A percentile compares a stretch with the other conserved stretches of the same genome.
Evolutionary conservation across 2,888 invertebrate genomes (phyloP).

Genomic region (Acronicta aceris): DNA sequence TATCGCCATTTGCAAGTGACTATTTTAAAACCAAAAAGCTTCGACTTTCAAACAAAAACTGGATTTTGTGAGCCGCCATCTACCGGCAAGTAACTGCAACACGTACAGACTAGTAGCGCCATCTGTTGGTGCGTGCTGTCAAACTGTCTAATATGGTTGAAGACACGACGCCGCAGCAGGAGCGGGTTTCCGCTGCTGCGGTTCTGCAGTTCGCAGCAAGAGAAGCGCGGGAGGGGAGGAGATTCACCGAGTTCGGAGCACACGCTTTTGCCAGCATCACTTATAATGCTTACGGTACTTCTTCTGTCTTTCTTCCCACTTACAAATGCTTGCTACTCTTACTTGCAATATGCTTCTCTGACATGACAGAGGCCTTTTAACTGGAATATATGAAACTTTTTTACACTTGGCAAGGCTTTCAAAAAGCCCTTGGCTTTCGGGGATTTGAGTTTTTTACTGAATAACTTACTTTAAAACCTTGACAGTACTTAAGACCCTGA

Average conservation of each 20-base stretch:
- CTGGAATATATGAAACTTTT: no score
- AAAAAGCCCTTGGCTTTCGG: no score
- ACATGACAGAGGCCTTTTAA: no score
- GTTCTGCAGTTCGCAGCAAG: constrained; percentile 83
- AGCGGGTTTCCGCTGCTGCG: constrained; percentile 81
- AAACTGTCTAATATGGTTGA: constrained; percentile 76
- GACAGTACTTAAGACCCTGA: no score
- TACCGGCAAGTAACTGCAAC: constrained; percentile 7
- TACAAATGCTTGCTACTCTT: background rate
- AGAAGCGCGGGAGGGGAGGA: constrained; percentile 81
- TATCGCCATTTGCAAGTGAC: constrained; percentile 50
- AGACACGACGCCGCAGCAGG: constrained; percentile 70
- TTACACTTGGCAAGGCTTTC: no score
- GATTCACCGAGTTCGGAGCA: constrained; percentile 81
- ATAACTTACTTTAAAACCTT: no score
- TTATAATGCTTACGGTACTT: constrained; percentile 81
- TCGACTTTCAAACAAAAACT: background rate
- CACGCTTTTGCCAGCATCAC: constrained; percentile 84
- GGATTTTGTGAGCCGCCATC: constrained; percentile 13
- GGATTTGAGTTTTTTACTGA: no score
- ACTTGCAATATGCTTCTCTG: no score
- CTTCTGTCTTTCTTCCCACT: constrained; percentile 10
- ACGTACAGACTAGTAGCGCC: constrained; percentile 36
- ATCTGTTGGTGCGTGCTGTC: constrained; percentile 49
- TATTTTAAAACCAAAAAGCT: constrained; percentile 8